Evolutionary conservation across 1,140 invertebrate genomes (phyloP), one percentile per base, ranked within the genome.

Genomic region (Berghia stephanieae): DNA sequence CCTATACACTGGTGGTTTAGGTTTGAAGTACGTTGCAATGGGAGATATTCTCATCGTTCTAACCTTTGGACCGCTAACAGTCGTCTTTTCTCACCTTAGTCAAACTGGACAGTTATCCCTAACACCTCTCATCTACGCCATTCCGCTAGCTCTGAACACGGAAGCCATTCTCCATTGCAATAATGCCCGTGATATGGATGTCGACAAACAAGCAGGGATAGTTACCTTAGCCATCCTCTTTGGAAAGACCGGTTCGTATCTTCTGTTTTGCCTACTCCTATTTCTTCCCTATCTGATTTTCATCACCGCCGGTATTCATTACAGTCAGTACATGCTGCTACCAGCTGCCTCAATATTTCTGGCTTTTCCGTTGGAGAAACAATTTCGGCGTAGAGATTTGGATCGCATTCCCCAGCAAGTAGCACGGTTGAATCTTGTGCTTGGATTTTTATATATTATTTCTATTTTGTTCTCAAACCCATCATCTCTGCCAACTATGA

Each of bases 161-260:
- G 96, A 98, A 88, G 96, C 96, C 36, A 97, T 98, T 83, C 90
- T 98, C 63, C 96, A 98, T 87, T 95, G 95, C 83, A 98, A 98
- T 83, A 98, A 98, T 87, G 96, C 96, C 0, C 92, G 96, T 79
- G 96, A 98, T 90, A 92, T 95, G 80, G 95, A 96, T 78, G 93
- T 92, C 79, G 96, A 98, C 86, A 93, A 92, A 69, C 92, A 92
- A 85, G 96, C 94, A 75, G 95, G 96, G 52, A 96, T 96, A 79
- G 94, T 98, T 0, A 98, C 96, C 6, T 88, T 98, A 80, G 96
- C 97, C 10, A 97, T 98, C 85, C 88, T 97, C n/a, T 94, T 98
- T 82, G 97, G 96, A 21, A 93, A 93, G 83, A 96, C 94, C 52
- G 94, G 94, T 74, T 98, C 97, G 16, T 95, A 97, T 89, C 92